Base-by-base conservation (phyloP, 1,140 invertebrate genomes). In the Chironomus tepperi region DNA sequence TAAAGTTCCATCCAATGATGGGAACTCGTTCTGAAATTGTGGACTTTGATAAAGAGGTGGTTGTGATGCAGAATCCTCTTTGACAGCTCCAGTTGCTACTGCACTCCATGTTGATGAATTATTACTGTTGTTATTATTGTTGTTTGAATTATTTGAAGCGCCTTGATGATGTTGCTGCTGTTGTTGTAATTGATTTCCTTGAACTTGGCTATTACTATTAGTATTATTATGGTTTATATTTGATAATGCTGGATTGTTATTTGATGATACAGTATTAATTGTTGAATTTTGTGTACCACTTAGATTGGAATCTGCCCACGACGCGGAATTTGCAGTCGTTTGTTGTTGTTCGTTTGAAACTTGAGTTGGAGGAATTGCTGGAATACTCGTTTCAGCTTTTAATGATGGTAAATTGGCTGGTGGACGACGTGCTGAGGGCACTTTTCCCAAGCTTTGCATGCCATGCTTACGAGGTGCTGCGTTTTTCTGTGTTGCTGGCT, bases 381-480 rank as follows among this genome's bases (percentile, higher is more conserved):
- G 88, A 88, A 81, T 89, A 87, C 85, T 85, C 79, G 86, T 87
- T 89, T 98, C 95, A 84, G 94, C 96, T 88, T 97, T 98, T 85
- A 98, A 87, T 90, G 95, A 97, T 84, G 96, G 96, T 86, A 98
- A 87, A 89, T 97, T 96, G 82, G 94, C 95, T 84, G 96, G 96
- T 85, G 95, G 93, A 84, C 96, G 91, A 85, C 96, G 91, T 84
- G 93, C 91, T 84, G 90, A 93, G 83, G 93, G 94, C 85, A 98
- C 94, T 91, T 97, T 98, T 87, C 96, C 95, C 90, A 98, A 90
- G 86, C 89, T 94, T 93, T 97, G 95, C 90, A 98, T 94, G 88
- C 96, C 96, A 97, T 97, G 94, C 93, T 97, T 96, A 83, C 93
- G 91, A 81, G 89, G 89, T 86, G 91, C 86, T 88, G 93, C 89